These are phyloP conservation scores for Harpagoxenus sublaevis DNA, from an alignment of 2,888 invertebrate genomes.

Conservation along the genomic window DNA sequence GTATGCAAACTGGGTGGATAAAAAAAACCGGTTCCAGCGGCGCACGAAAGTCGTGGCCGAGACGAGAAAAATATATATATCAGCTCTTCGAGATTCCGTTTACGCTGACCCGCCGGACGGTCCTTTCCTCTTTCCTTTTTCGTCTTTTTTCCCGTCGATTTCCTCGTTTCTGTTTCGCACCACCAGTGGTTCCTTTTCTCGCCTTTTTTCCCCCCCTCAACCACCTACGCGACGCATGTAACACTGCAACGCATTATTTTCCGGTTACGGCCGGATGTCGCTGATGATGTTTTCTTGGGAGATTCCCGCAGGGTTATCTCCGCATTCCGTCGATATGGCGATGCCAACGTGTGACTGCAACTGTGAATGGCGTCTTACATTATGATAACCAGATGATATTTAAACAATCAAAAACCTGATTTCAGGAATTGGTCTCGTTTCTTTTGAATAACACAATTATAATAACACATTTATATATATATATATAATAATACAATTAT, in stretches of 20 bases:
- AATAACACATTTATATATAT: no score
- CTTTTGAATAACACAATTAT: not conserved
- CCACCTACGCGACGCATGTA: not conserved
- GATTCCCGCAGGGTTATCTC: slow-evolving; percentile 50
- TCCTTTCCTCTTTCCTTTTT: not conserved
- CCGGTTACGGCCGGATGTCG: not conserved
- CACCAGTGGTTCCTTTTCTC: not conserved
- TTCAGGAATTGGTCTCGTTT: not conserved
- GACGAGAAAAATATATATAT: slow-evolving; percentile 66
- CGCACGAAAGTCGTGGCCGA: slow-evolving; percentile 60
- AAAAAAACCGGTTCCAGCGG: slow-evolving; percentile 72
- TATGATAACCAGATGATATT: not conserved
- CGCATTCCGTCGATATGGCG: slow-evolving; percentile 63
- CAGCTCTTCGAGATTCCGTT: slow-evolving; percentile 61
- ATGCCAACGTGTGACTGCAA: not conserved
- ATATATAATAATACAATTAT: no score
- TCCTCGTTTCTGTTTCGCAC: slow-evolving; percentile 1
- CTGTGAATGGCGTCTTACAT: not conserved
- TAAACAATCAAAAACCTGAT: not conserved
- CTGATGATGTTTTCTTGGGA: slow-evolving; percentile 20
- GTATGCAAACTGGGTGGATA: slow-evolving; percentile 63
- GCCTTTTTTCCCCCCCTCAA: not conserved
- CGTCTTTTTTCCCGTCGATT: not conserved
- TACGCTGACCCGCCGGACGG: not conserved
- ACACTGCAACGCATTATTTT: not conserved